A percentile compares a stretch with the other conserved stretches of the same genome.
These are phyloP conservation scores for Sebastes trivittatus DNA, from an alignment of 2,797 vertebrate species.

Conservation along the genomic window DNA sequence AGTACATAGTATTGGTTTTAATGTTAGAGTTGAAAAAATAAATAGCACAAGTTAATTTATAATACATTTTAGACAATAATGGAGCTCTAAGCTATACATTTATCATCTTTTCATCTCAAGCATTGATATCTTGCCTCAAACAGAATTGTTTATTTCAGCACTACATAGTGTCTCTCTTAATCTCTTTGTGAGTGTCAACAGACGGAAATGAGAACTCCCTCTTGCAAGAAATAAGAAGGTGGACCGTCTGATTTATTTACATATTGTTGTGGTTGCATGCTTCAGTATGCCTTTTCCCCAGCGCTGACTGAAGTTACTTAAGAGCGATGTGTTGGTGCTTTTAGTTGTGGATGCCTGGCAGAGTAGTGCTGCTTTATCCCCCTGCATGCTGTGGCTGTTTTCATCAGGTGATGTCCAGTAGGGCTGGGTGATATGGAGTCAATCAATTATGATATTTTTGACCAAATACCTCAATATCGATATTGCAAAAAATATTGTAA, in stretches of 20 bases:
- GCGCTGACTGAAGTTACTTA: neutral
- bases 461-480: too few relatives aligned
- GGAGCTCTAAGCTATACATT: neutral
- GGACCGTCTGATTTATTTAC: conserved; percentile 3
- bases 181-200: neutral
- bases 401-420: neutral
- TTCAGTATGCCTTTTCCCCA: neutral
- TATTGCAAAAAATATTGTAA: too few relatives aligned
- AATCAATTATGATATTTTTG: too few relatives aligned
- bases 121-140: neutral
- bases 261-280: conserved; percentile 17
- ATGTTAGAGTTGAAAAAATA: neutral
- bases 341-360: neutral
- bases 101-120: neutral
- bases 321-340: neutral
- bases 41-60: neutral
- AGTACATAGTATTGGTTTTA: too few relatives aligned
- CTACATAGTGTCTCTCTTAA: neutral
- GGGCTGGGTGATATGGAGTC: fast-evolving
- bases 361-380: neutral
- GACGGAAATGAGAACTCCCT: neutral
- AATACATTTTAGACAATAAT: neutral
- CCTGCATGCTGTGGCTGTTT: neutral
- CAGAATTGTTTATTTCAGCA: neutral
- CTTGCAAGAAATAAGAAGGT: conserved; percentile 6